Evolutionary conservation across 2,888 invertebrate species (phyloP).

Genomic region (Drosophila stalkeri): DNA sequence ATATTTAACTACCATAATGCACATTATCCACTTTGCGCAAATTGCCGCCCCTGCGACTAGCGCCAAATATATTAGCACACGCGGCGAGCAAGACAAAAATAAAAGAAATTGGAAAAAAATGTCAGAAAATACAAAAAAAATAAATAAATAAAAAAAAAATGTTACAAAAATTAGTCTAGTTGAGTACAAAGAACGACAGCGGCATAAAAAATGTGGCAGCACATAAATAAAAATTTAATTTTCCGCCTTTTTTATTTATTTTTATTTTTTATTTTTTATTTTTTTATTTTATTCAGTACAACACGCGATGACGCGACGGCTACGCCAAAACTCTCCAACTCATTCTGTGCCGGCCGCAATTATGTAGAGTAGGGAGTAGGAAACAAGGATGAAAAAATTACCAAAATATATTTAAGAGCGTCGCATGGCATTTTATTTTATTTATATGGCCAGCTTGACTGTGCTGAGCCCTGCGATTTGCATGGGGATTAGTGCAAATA

Average conservation of each 20-base stretch:
- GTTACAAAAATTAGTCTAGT: constrained; percentile 54
- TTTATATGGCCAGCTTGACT: constrained; percentile 58
- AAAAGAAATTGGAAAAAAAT: constrained; percentile 6
- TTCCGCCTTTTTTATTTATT: constrained; percentile 41
- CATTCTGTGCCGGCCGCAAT: constrained; percentile 52
- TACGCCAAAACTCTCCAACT: constrained; percentile 40
- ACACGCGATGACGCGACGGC: constrained; percentile 74
- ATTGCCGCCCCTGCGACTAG: constrained; percentile 76
- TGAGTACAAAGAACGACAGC: constrained; percentile 52
- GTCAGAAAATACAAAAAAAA: constrained; percentile 9
- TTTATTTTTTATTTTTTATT: constrained; percentile 23
- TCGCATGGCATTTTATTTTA: constrained; percentile 58
- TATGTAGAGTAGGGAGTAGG: constrained; percentile 61
- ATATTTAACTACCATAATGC: constrained; percentile 81
- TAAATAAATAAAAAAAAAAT: constrained; percentile 7
- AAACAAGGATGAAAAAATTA: constrained; percentile 34
- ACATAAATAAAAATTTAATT: constrained; percentile 80
- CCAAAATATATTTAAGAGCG: constrained; percentile 59
- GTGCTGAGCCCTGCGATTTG: constrained; percentile 40
- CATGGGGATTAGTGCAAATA: constrained; percentile 58
- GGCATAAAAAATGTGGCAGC: constrained; percentile 72
- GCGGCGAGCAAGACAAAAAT: constrained; percentile 34
- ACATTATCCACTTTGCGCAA: constrained; percentile 79
- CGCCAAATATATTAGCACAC: constrained; percentile 69
- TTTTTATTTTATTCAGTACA: constrained; percentile 23